Evolutionary conservation across 2,888 invertebrate genomes (phyloP).

Genomic region (Acrobasis suavella): DNA sequence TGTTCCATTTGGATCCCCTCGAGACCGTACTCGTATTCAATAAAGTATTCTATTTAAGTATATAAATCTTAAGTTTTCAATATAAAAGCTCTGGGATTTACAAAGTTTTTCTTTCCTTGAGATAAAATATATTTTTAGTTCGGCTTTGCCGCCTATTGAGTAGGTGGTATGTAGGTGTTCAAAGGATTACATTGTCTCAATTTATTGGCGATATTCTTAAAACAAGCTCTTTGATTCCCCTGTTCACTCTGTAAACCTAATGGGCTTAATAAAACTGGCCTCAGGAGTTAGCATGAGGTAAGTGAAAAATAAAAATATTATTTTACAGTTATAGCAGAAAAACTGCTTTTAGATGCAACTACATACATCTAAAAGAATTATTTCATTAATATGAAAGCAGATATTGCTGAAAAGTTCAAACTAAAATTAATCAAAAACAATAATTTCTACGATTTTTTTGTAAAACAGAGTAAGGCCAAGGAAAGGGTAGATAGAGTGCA

Average conservation of each 20-base stretch:
- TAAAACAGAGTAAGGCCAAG: no score
- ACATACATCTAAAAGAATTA: no score
- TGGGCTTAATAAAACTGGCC: not conserved
- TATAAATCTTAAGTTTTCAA: conserved; percentile 14
- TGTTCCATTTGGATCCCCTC: not conserved
- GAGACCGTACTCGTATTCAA: not conserved
- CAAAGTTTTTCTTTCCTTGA: conserved; percentile 6
- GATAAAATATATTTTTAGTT: conserved; percentile 11
- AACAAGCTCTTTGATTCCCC: not conserved
- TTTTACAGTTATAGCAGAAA: no score
- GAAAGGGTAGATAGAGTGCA: no score
- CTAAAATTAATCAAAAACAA: no score
- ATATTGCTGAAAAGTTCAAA: no score
- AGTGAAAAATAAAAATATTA: not conserved
- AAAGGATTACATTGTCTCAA: not conserved
- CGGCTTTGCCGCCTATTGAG: not conserved
- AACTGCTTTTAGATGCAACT: no score
- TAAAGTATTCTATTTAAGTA: not conserved
- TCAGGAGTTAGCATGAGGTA: not conserved
- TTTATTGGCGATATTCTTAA: not conserved
- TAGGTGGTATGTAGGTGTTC: not conserved
- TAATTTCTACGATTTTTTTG: no score
- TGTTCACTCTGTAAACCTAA: not conserved
- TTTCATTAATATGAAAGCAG: no score
- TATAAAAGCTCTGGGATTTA: not conserved